Conservation (phyloP, 2,797 vertebrate species). For the Sternotherus odoratus region DNA sequence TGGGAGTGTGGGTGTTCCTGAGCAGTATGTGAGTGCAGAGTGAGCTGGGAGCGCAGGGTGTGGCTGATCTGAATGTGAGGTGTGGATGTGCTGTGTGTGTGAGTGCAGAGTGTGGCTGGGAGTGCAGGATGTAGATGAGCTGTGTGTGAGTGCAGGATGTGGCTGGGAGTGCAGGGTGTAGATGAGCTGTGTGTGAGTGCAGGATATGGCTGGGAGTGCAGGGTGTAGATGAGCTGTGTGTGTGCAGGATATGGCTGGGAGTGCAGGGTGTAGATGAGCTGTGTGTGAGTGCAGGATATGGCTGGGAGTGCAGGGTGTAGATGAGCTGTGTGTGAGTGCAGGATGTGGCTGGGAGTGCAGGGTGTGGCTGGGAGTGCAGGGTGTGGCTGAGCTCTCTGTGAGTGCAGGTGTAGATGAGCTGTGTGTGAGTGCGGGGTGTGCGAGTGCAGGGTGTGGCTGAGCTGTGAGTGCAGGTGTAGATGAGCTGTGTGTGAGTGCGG, state of each 20-base stretch:
- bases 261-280: background rate
- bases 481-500: background rate
- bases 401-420: fast-evolving
- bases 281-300: no score
- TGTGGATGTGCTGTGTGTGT: no score
- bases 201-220: background rate
- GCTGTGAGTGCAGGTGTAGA: background rate
- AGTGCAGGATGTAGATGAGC: no score
- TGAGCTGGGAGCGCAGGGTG: no score
- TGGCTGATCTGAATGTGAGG: background rate
- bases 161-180: background rate
- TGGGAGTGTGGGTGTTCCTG: background rate
- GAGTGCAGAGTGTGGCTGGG: background rate
- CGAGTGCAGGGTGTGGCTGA: background rate
- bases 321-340: background rate
- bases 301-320: background rate
- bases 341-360: background rate
- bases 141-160: background rate
- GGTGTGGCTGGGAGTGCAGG: fast-evolving
- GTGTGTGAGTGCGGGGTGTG: background rate
- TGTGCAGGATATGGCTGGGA: background rate
- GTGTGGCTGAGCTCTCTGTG: background rate
- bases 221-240: background rate
- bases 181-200: background rate
- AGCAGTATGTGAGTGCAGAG: no score